phyloP scores from a whole-genome alignment of 2,113 vertebrate genomes.

The Manacus vitellinus region DNA sequence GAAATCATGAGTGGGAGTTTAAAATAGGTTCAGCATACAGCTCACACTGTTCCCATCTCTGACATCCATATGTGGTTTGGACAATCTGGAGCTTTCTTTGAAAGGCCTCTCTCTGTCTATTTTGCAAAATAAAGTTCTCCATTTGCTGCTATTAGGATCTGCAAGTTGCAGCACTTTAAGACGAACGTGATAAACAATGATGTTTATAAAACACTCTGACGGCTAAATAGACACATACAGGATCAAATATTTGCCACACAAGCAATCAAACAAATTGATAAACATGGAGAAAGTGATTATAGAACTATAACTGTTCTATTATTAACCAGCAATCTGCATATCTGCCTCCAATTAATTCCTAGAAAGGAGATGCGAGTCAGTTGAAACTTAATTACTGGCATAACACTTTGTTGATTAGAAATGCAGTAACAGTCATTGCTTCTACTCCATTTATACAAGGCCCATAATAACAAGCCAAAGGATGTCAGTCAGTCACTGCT shows the following conservation, averaged over 20 bases:
- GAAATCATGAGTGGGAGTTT: slow-evolving; percentile 55
- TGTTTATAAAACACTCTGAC: slow-evolving; percentile 31
- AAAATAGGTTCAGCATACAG: slow-evolving; percentile 39
- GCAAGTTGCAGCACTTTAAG: slow-evolving; percentile 9
- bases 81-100: slow-evolving; percentile 19
- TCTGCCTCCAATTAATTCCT: slow-evolving; percentile 70
- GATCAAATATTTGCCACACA: slow-evolving; percentile 74
- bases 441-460: slow-evolving; percentile 50
- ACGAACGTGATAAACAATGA: slow-evolving; percentile 56
- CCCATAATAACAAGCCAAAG: slow-evolving; percentile 39
- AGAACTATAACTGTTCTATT: slow-evolving; percentile 75
- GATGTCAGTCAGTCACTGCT: slow-evolving; percentile 62
- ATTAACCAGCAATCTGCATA: slow-evolving; percentile 74
- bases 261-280: slow-evolving; percentile 74
- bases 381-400: slow-evolving; percentile 73
- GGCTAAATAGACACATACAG: slow-evolving; percentile 52
- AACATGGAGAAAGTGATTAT: slow-evolving; percentile 71
- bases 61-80: slow-evolving; percentile 34
- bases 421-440: slow-evolving; percentile 43
- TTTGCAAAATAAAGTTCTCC: neutral
- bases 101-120: neutral
- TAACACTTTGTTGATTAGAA: slow-evolving; percentile 74
- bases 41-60: slow-evolving; percentile 41
- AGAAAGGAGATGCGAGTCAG: slow-evolving; percentile 61
- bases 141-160: neutral